Percentiles rank a stretch among this genome's conserved stretches.
Conservation (phyloP, 2,113 vertebrate genomes). For the Hypocryptadius cinnamomeus region DNA sequence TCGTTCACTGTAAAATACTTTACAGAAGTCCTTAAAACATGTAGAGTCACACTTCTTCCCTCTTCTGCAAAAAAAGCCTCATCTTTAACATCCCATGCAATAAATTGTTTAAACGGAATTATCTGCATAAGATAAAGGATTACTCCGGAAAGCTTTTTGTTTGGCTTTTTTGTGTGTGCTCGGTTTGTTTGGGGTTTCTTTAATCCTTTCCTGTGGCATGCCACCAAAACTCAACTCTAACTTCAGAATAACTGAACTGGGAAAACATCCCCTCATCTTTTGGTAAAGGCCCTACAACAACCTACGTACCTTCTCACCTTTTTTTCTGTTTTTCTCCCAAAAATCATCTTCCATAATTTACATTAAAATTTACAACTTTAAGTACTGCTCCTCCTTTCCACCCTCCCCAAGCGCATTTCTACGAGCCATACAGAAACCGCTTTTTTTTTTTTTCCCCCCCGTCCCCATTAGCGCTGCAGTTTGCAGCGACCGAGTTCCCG, state of each 20-base stretch:
- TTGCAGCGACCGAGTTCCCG: neutral
- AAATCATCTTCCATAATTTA: neutral
- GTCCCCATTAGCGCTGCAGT: rapidly evolving
- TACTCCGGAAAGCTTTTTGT: neutral
- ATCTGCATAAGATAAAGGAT: neutral
- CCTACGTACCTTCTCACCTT: neutral
- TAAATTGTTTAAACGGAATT: neutral
- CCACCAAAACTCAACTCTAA: neutral
- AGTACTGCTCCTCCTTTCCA: neutral
- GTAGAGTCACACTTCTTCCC: neutral
- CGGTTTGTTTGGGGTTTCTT: neutral
- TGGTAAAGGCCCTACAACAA: neutral
- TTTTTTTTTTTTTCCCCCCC: rapidly evolving
- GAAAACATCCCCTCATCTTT: neutral
- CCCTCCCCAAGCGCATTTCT: neutral
- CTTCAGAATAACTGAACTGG: neutral
- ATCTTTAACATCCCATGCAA: neutral
- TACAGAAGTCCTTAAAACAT: neutral
- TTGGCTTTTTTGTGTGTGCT: neutral
- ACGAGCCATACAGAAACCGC: neutral
- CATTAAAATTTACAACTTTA: neutral
- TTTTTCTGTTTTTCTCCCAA: neutral
- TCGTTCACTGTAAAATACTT: neutral
- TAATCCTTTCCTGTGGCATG: neutral
- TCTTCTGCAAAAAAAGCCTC: neutral